Conservation (phyloP, 2,888 invertebrate species). For the Phortica okadai region DNA sequence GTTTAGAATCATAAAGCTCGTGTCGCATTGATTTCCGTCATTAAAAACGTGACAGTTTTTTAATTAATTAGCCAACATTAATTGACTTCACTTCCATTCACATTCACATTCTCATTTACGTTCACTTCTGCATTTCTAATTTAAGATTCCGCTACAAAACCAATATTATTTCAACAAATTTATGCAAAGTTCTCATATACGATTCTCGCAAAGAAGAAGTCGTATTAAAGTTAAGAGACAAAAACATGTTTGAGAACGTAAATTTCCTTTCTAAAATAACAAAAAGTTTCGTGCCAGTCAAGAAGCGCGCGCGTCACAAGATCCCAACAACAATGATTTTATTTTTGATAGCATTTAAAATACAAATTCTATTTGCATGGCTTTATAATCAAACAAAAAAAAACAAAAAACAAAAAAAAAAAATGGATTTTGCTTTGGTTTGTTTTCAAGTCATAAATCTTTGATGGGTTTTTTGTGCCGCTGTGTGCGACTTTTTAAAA, state of each 20-base stretch:
- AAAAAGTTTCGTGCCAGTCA: not conserved
- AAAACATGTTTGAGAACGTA: not conserved
- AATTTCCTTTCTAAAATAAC: conserved; percentile 19
- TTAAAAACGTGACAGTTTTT: not conserved
- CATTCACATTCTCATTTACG: not conserved
- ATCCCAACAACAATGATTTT: no score
- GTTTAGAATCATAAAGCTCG: no score
- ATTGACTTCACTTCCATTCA: not conserved
- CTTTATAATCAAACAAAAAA: not conserved
- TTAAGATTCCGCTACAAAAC: not conserved
- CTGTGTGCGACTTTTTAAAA: not conserved
- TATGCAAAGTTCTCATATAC: conserved; percentile 9
- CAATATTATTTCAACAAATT: conserved; percentile 4
- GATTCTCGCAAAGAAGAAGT: not conserved
- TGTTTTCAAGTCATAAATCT: conserved; percentile 19
- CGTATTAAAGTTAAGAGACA: not conserved
- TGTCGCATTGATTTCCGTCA: no score
- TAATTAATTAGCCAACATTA: not conserved
- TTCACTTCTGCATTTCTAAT: conserved; percentile 20
- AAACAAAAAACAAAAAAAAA: not conserved
- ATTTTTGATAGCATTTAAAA: no score
- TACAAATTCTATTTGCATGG: no score
- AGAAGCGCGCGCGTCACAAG: no score
- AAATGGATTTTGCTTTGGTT: not conserved
- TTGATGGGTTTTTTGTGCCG: not conserved